Evolutionary conservation across 2,113 vertebrate genomes (phyloP), one percentile per base, ranked within the genome.

Genomic region (Psilopsiagon aurifrons): DNA sequence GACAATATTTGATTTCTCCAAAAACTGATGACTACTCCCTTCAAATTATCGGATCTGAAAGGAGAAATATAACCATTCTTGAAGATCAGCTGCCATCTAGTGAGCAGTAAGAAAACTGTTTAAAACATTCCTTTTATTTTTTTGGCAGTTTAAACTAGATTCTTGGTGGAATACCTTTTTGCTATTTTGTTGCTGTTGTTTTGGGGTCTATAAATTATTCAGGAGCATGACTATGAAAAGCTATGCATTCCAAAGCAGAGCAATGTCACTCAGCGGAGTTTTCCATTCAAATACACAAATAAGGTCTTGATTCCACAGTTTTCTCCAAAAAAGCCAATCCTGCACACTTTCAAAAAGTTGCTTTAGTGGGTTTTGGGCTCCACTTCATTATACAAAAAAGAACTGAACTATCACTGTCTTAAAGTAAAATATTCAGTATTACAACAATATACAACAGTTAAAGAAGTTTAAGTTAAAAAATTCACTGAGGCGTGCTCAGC

Each of bases 1-100:
- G 37, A 46, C 67, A 77, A 59, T 10, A 83, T 57, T 41, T 70
- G 49, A 75, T 75, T 92, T 89, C 83, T 92, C 55, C 59, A 67
- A 37, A 52, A 79, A 74, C 62, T 82, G 35, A 71, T 80, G 81
- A 78, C 68, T 83, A 43, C 80, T 94, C 35, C 64, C 12, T 76
- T n/a, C 17, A 80, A 73, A 83, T 82, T 27, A 44, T 9, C 27
- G 33, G n/a, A 54, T 62, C 57, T 17, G 70, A 64, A 83, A 68
- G 19, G 20, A 83, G 57, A 93, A 39, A 70, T n/a, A 62, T 8
- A 70, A 39, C 51, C 89, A 97, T 98, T 96, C 43, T 52, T 98
- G 95, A 94, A 83, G 66, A 95, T 75, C 71, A 96, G 62, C 95
- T 98, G 97, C 97, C 98, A 97, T 92, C 98, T 97, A 97, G 97